Percentiles rank a stretch among this genome's conserved stretches.
Conservation (phyloP, 2,113 vertebrate species). For the Misgurnus mizolepis region DNA sequence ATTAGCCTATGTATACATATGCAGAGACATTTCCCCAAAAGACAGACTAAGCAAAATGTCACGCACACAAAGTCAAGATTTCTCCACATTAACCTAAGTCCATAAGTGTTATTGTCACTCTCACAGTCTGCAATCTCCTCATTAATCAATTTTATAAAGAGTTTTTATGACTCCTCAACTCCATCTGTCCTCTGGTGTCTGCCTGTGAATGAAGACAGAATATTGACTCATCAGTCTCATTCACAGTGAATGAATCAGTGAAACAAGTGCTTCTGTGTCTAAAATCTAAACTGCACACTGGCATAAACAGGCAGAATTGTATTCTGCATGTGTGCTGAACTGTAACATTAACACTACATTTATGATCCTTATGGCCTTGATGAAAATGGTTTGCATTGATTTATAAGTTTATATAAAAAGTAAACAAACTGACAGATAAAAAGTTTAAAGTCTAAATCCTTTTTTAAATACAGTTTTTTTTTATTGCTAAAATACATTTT, state of each 20-base stretch:
- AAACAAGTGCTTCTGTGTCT: constrained; percentile 24
- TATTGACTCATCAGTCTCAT: constrained; percentile 51
- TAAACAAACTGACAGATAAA: too few relatives aligned
- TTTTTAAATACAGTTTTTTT: too few relatives aligned
- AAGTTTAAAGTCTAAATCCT: too few relatives aligned
- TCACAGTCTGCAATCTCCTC: constrained; percentile 8
- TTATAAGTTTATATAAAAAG: not conserved
- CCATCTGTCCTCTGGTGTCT: constrained; percentile 35
- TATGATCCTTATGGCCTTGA: too few relatives aligned
- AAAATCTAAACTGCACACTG: not conserved
- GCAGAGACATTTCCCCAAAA: too few relatives aligned
- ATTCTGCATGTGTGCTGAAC: not conserved
- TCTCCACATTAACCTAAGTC: not conserved
- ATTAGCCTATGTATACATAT: too few relatives aligned
- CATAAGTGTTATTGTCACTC: constrained; percentile 1
- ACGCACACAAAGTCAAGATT: not conserved
- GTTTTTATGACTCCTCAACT: constrained; percentile 44
- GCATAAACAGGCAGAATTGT: not conserved
- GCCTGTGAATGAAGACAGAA: constrained; percentile 46
- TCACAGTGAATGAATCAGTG: constrained; percentile 39
- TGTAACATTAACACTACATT: too few relatives aligned
- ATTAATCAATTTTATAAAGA: constrained; percentile 40
- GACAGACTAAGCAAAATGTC: too few relatives aligned
- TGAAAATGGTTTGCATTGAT: too few relatives aligned
- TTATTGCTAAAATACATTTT: too few relatives aligned